These are phyloP conservation scores for Epinotia ramella DNA, from an alignment of 2,888 invertebrate genomes.

Conservation along the genomic window DNA sequence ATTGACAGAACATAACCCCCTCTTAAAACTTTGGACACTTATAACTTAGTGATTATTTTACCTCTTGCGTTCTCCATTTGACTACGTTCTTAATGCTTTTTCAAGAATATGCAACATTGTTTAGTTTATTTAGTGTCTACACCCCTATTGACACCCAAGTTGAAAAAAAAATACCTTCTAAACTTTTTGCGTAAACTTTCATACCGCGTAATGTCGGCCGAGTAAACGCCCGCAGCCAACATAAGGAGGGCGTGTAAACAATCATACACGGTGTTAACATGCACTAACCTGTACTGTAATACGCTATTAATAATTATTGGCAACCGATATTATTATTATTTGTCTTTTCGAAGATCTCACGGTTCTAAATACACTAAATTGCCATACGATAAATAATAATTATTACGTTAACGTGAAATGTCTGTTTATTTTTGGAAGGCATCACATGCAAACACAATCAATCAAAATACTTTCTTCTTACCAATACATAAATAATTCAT, in stretches of 20 bases:
- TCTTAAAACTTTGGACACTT: no score
- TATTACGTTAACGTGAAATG: slow-evolving; percentile 36
- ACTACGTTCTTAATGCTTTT: no score
- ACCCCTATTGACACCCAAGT: no score
- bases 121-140: no score
- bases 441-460: background rate
- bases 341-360: no score
- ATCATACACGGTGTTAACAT: slow-evolving; percentile 38
- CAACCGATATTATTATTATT: no score
- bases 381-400: no score
- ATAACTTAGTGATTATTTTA: no score
- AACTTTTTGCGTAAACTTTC: background rate
- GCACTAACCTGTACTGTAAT: slow-evolving; percentile 10
- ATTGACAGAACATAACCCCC: no score
- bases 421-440: slow-evolving; percentile 9
- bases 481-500: background rate
- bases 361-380: no score
- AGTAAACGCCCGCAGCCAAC: slow-evolving; percentile 18
- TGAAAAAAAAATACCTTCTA: background rate
- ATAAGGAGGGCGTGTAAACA: slow-evolving; percentile 34
- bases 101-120: no score
- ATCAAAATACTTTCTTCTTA: background rate
- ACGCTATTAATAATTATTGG: slow-evolving; percentile 42
- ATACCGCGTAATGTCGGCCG: slow-evolving; percentile 10
- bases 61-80: no score